Base-by-base conservation (phyloP, 2,797 vertebrate genomes). In the Chaunax sp. region DNA sequence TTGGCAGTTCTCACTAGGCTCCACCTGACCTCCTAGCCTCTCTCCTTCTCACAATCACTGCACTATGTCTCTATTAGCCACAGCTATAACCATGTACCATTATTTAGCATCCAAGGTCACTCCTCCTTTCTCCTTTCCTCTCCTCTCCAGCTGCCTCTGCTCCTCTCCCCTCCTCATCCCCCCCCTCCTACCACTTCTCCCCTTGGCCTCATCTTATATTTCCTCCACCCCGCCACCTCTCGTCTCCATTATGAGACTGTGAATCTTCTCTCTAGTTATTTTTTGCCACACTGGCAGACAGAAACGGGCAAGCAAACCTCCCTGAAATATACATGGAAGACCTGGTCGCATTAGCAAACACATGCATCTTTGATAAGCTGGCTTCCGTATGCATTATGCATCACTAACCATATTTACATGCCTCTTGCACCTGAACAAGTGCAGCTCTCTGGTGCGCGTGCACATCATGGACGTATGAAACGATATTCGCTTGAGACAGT, bases 91-190 rank as follows among this genome's bases (percentile, higher is more conserved):
- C 47, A 30, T 67, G 72, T 75, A 72, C 83, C 71, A 52, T 77
- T 85, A 81, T 85, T 84, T 81, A 82, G 72, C 80, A 73, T 61
- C 83, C 84, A 90, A 91, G 90, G 90, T 91, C 88, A 86, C 71
- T 72, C 59, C 11, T 25, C 45, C 66, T 33, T 50, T 78, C 64
- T 22, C 57, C 51, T 19, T 68, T 65, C 38, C 38, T 30, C 60
- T 47, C 20, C 69, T 64, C 47, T 49, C 22, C 64, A 50, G 55
- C 51, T 44, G 6, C 60, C 45, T 49, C 64, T 44, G 38, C 69
- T 53, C 69, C 19, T 18, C 35, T 40, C 12, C 18, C 22, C 22
- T 19, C 41, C 5, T 53, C 47, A 3, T 66, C 28, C 44, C 46
- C 66, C 40, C 37, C 44, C 38, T 82, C 60, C 43, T 23, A 4